Conservation (phyloP, 2,113 vertebrate species). For the Copsychus sechellarum region DNA sequence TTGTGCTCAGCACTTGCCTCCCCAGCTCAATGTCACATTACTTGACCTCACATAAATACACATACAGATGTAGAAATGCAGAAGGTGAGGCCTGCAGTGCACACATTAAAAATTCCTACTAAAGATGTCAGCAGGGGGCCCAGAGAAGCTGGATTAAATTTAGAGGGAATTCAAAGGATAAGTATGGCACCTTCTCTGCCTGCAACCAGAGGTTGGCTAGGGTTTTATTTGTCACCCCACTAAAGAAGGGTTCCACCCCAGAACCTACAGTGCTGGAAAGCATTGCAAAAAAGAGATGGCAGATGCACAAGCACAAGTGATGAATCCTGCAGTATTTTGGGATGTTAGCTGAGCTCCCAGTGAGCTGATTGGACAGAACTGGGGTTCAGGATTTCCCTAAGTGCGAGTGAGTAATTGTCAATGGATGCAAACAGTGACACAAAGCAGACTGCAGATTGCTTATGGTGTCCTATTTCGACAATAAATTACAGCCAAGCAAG, state of each 20-base stretch:
- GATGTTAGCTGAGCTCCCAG: neutral
- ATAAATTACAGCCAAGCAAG: neutral
- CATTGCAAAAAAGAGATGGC: neutral
- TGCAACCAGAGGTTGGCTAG: neutral
- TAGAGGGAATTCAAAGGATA: neutral
- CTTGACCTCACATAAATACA: constrained; percentile 25
- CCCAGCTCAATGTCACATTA: neutral
- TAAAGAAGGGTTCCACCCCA: neutral
- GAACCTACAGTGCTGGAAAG: rapidly evolving
- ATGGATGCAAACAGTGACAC: neutral
- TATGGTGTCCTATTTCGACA: neutral
- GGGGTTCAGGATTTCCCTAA: neutral
- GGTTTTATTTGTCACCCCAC: neutral
- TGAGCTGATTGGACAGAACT: neutral
- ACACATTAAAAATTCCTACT: constrained; percentile 9
- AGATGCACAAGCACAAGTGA: neutral
- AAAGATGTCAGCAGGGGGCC: constrained; percentile 12
- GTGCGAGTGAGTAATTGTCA: neutral
- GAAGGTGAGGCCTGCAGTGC: constrained; percentile 5
- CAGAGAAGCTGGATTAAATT: neutral
- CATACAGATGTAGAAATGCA: neutral
- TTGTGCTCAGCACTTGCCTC: neutral
- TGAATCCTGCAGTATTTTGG: rapidly evolving
- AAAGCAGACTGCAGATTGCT: neutral
- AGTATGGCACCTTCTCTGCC: neutral